phyloP scores from a whole-genome alignment of 2,888 invertebrate genomes.

The Phragmatobia fuliginosa region DNA sequence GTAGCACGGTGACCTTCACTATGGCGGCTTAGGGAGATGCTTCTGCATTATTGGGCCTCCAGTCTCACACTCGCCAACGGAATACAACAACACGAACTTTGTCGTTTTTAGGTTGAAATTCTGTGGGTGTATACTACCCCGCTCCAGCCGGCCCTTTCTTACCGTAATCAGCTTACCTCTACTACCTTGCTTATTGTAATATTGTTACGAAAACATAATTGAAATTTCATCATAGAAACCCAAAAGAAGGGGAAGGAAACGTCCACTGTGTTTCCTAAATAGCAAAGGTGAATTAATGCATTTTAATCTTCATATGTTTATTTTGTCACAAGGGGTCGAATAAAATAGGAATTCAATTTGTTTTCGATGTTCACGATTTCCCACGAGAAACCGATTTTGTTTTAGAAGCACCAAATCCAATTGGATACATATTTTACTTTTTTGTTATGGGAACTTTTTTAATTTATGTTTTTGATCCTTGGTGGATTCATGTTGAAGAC shows the following conservation, averaged over 20 bases:
- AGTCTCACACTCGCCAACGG: too few species aligned
- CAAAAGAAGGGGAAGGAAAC: neutral
- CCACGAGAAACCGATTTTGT: constrained; percentile 68
- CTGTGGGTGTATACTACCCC: too few species aligned
- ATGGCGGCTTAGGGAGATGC: too few species aligned
- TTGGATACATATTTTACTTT: constrained; percentile 42
- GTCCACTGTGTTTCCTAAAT: neutral
- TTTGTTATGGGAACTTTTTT: constrained; percentile 45
- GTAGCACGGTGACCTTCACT: too few species aligned
- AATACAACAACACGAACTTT: too few species aligned
- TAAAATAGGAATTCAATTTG: constrained; percentile 72
- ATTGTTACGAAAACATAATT: too few species aligned
- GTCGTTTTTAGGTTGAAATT: too few species aligned
- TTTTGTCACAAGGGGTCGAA: constrained; percentile 60
- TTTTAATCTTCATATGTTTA: constrained; percentile 61
- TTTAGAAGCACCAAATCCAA: constrained; percentile 57
- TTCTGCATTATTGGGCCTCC: too few species aligned
- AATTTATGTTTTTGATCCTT: constrained; percentile 42
- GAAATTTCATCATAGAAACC: too few species aligned
- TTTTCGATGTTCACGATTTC: constrained; percentile 74
- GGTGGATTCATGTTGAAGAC: constrained; percentile 13
- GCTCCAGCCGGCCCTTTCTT: too few species aligned
- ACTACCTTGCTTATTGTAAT: too few species aligned
- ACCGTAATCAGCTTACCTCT: too few species aligned
- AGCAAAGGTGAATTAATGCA: constrained; percentile 4